Conservation (phyloP, 2,797 vertebrate species). For the Muscicapa comitata region DNA sequence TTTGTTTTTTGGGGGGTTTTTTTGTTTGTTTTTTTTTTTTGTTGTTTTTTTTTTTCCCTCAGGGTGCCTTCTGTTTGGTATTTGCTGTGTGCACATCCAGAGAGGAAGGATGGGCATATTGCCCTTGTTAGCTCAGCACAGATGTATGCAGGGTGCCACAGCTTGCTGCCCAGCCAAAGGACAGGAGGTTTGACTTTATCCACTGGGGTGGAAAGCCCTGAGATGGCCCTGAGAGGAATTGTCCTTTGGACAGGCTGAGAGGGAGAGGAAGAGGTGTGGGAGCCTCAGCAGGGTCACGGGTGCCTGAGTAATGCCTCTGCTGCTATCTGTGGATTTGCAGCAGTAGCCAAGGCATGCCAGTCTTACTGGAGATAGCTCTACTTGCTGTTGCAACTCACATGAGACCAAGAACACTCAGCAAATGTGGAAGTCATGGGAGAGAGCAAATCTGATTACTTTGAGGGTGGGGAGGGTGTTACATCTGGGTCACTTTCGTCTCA, state of each 20-base stretch:
- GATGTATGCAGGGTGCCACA: fast-evolving
- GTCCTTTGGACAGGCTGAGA: not conserved
- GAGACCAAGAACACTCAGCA: not conserved
- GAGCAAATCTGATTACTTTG: not conserved
- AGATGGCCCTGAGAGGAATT: not conserved
- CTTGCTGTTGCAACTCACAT: not conserved
- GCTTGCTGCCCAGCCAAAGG: not conserved
- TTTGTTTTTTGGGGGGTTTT: too few species aligned
- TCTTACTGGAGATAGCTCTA: not conserved
- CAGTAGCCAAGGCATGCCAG: not conserved
- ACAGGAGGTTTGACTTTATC: not conserved
- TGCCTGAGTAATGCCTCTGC: not conserved
- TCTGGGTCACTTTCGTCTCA: not conserved
- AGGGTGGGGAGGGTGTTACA: not conserved
- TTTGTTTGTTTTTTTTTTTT: too few species aligned
- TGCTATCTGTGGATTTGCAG: not conserved
- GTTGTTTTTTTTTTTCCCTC: not conserved
- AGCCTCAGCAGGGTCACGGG: fast-evolving
- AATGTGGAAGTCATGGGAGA: not conserved
- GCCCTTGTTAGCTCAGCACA: fast-evolving
- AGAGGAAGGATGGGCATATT: not conserved
- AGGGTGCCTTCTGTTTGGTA: not conserved
- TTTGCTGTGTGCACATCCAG: fast-evolving
- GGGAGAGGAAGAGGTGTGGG: not conserved
- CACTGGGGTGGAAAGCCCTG: not conserved